phyloP scores from a whole-genome alignment of 1,140 invertebrate genomes.

The Euglossa dilemma region DNA sequence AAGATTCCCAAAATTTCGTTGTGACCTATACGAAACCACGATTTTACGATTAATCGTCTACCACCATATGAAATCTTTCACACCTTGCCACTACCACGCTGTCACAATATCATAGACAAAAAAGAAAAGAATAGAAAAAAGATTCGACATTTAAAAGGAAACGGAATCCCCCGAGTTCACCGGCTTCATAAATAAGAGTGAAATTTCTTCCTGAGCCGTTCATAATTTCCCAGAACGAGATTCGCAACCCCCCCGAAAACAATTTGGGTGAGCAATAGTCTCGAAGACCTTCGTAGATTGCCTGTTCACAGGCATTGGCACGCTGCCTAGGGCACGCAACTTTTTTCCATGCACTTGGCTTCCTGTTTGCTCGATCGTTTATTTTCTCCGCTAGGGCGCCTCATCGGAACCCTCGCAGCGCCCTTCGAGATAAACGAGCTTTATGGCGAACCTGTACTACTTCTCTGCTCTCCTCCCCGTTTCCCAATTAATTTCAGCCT shows the following conservation, averaged over 20 bases:
- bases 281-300: conserved; percentile 17
- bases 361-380: conserved; percentile 53
- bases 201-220: not conserved
- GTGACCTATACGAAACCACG: no score
- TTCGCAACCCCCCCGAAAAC: not conserved
- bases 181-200: no score
- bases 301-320: conserved; percentile 29
- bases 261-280: conserved; percentile 11
- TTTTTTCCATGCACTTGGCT: conserved; percentile 37
- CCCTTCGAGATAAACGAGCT: conserved; percentile 38
- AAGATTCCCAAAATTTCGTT: no score
- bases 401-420: conserved; percentile 27
- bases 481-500: not conserved
- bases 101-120: no score
- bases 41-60: no score
- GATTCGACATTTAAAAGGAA: no score
- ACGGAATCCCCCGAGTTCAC: no score
- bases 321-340: conserved; percentile 30
- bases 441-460: conserved; percentile 13
- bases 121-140: no score
- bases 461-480: not conserved
- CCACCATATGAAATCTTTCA: no score
- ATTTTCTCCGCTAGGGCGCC: conserved; percentile 49
- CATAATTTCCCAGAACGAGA: not conserved
- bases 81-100: no score